Conservation (phyloP, 2,888 invertebrate species). For the Alloplasta piceator region DNA sequence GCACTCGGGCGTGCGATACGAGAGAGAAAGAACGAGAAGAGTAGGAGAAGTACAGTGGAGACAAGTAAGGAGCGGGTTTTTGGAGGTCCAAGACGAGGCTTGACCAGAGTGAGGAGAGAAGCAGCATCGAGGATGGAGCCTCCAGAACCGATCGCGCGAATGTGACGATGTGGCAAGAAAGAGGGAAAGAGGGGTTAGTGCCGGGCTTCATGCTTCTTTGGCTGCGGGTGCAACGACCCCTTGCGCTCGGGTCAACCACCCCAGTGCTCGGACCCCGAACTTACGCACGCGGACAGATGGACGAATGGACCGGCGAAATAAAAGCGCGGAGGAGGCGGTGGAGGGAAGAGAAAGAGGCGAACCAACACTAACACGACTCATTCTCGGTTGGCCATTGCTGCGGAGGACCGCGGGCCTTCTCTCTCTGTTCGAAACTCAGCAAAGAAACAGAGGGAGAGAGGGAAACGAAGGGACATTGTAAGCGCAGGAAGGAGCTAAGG, state of each 20-base stretch:
- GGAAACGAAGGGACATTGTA: constrained; percentile 30
- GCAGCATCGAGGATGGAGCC: constrained; percentile 49
- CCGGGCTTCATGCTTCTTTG: constrained; percentile 68
- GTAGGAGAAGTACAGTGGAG: constrained; percentile 37
- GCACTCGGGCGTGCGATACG: constrained; percentile 13
- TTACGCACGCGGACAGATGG: constrained; percentile 74
- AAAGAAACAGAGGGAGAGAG: constrained; percentile 29
- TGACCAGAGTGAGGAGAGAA: constrained; percentile 65
- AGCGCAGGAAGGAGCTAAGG: constrained; percentile 38
- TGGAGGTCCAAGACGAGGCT: constrained; percentile 70
- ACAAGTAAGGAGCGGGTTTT: constrained; percentile 40
- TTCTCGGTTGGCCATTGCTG: constrained; percentile 37
- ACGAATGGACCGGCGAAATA: constrained; percentile 67
- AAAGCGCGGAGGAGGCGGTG: constrained; percentile 59
- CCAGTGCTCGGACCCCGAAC: constrained; percentile 71
- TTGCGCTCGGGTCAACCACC: constrained; percentile 81
- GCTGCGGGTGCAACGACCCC: constrained; percentile 80
- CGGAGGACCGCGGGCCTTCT: constrained; percentile 40
- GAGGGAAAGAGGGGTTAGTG: constrained; percentile 60
- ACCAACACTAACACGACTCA: constrained; percentile 29
- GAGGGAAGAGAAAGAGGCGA: constrained; percentile 49
- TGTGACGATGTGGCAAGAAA: constrained; percentile 34
- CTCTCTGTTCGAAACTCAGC: constrained; percentile 26
- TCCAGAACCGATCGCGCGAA: constrained; percentile 60
- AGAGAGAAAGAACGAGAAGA: constrained; percentile 45